phyloP scores from a whole-genome alignment of 2,888 invertebrate genomes.

The Pycnomerus fuliginosus region DNA sequence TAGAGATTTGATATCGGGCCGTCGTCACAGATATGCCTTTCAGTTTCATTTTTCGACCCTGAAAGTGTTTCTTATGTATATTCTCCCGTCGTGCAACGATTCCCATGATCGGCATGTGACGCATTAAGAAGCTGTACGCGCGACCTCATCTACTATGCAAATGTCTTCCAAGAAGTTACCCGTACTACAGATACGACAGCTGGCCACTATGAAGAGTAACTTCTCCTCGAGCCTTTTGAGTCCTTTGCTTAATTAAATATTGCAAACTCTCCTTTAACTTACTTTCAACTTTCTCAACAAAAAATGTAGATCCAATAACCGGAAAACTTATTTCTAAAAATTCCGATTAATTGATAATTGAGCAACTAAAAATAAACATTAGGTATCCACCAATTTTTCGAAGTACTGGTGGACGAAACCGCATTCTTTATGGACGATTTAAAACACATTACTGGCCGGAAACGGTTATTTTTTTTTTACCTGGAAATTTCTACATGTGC shows the following conservation, averaged over 20 bases:
- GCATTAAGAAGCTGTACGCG: constrained; percentile 35
- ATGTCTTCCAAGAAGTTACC: constrained; percentile 51
- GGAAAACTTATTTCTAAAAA: too few species aligned
- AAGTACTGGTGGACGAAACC: too few species aligned
- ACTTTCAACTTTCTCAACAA: too few species aligned
- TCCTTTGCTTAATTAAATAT: constrained; percentile 44
- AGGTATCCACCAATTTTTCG: too few species aligned
- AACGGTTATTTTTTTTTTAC: constrained; percentile 39
- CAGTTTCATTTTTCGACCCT: constrained; percentile 31
- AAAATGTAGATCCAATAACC: too few species aligned
- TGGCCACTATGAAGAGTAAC: constrained; percentile 58
- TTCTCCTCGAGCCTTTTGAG: constrained; percentile 25
- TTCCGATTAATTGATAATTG: too few species aligned
- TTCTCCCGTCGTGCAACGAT: constrained; percentile 8
- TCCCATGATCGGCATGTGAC: constrained; percentile 25
- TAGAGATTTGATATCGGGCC: constrained; percentile 43
- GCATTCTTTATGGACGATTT: constrained; percentile 40
- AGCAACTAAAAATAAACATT: too few species aligned
- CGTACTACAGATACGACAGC: constrained; percentile 52
- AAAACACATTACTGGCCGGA: constrained; percentile 45
- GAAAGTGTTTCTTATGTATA: constrained; percentile 16
- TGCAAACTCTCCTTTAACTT: constrained; percentile 8
- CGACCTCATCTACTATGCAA: constrained; percentile 53
- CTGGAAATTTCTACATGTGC: constrained; percentile 26
- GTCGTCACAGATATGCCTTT: constrained; percentile 16